These are phyloP conservation scores for Diadophis punctatus DNA, from an alignment of 2,113 vertebrate species.

Conservation along the genomic window DNA sequence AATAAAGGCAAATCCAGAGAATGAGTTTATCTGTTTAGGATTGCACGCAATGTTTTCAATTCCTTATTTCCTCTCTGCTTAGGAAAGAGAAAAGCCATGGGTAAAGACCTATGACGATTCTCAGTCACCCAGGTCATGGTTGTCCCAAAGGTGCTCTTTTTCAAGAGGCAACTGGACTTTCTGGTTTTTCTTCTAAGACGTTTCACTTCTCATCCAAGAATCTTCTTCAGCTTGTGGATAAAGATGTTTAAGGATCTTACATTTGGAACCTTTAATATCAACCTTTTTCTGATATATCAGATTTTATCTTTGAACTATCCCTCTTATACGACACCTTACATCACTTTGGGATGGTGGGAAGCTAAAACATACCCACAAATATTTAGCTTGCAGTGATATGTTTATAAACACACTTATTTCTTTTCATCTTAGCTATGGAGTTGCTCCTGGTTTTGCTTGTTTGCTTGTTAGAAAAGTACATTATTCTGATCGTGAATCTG, in stretches of 20 bases:
- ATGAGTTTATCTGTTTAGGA: background rate
- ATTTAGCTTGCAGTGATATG: background rate
- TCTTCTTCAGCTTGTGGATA: too few species aligned
- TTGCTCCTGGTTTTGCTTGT: background rate
- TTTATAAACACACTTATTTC: background rate
- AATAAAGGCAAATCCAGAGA: too few species aligned
- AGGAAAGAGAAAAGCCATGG: background rate
- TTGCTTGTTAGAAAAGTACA: background rate
- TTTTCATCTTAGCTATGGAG: background rate
- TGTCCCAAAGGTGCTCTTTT: too few species aligned
- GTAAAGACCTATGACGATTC: too few species aligned
- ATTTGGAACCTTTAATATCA: too few species aligned
- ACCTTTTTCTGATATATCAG: background rate
- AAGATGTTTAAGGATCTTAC: background rate
- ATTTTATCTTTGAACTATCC: background rate
- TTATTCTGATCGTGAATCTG: background rate
- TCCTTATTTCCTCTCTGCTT: background rate
- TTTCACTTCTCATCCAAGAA: too few species aligned
- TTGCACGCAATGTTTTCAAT: background rate
- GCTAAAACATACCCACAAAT: background rate
- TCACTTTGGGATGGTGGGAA: background rate
- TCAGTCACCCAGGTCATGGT: too few species aligned
- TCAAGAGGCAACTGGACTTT: too few species aligned
- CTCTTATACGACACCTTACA: background rate
- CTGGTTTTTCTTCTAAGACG: too few species aligned